A percentile compares a stretch with the other conserved stretches of the same genome.
Conservation (phyloP, 2,888 invertebrate species). For the Marasmarcha lunaedactyla region DNA sequence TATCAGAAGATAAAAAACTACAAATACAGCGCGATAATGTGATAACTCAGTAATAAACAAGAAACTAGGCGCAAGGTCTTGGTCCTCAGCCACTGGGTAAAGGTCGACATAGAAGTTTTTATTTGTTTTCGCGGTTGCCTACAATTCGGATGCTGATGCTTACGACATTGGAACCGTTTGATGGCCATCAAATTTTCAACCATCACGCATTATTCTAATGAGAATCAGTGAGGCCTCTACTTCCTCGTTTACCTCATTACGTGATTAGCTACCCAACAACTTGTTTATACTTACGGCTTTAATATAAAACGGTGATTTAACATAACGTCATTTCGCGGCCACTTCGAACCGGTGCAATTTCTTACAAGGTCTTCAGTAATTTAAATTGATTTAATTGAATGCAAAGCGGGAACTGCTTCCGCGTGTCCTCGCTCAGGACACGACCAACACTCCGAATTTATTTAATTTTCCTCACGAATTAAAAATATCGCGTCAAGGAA, state of each 20-base stretch:
- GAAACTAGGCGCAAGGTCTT: conserved; percentile 42
- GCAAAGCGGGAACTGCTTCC: conserved; percentile 11
- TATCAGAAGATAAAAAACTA: conserved; percentile 45
- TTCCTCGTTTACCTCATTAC: no score
- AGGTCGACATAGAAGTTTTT: conserved; percentile 40
- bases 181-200: not conserved
- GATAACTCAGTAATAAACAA: conserved; percentile 20
- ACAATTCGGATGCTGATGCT: conserved; percentile 14
- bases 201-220: not conserved
- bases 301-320: no score
- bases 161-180: conserved; percentile 18
- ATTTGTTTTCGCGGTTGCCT: conserved; percentile 13
- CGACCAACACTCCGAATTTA: conserved; percentile 5
- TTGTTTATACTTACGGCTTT: no score
- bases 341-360: no score
- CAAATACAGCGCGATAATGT: conserved; percentile 38
- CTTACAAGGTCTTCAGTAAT: no score
- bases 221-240: not conserved
- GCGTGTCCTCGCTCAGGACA: conserved; percentile 17
- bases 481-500: not conserved
- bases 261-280: no score
- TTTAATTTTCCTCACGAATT: no score
- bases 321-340: no score
- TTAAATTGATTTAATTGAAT: no score
- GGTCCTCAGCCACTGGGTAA: conserved; percentile 44